These are phyloP conservation scores for Drosophila kuntzei DNA, from an alignment of 2,888 invertebrate species.

Conservation along the genomic window DNA sequence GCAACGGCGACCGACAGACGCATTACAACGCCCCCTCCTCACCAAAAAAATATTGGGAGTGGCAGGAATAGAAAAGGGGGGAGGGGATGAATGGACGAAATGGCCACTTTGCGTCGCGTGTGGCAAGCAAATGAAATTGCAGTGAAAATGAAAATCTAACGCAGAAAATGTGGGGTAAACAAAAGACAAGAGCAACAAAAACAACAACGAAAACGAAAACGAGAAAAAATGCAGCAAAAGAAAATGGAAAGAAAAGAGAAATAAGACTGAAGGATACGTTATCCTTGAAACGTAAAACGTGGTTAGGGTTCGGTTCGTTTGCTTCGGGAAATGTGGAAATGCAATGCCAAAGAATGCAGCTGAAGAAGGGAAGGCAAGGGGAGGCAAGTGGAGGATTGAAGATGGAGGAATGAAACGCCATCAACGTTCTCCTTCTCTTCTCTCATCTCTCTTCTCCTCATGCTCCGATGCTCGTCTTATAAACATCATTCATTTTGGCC, in stretches of 20 bases:
- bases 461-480: slow-evolving; percentile 48
- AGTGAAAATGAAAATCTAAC: slow-evolving; percentile 79
- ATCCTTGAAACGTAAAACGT: slow-evolving; percentile 75
- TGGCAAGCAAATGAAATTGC: slow-evolving; percentile 79
- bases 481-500: slow-evolving; percentile 83
- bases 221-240: background rate
- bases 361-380: background rate
- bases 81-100: slow-evolving; percentile 18
- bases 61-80: background rate
- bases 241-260: background rate
- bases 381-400: background rate
- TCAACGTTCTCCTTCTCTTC: slow-evolving; percentile 32
- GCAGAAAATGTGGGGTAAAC: slow-evolving; percentile 77
- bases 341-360: slow-evolving; percentile 54
- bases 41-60: slow-evolving; percentile 10
- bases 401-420: slow-evolving; percentile 13
- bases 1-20: slow-evolving; percentile 57
- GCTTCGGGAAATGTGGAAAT: slow-evolving; percentile 29
- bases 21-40: slow-evolving; percentile 53
- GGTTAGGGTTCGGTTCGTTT: slow-evolving; percentile 24
- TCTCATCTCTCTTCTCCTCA: too few species aligned
- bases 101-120: slow-evolving; percentile 77
- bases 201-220: background rate
- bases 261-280: slow-evolving; percentile 50
- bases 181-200: slow-evolving; percentile 47